These are phyloP conservation scores for Hafferia zeledoni DNA, from an alignment of 2,797 vertebrate genomes.

Conservation along the genomic window DNA sequence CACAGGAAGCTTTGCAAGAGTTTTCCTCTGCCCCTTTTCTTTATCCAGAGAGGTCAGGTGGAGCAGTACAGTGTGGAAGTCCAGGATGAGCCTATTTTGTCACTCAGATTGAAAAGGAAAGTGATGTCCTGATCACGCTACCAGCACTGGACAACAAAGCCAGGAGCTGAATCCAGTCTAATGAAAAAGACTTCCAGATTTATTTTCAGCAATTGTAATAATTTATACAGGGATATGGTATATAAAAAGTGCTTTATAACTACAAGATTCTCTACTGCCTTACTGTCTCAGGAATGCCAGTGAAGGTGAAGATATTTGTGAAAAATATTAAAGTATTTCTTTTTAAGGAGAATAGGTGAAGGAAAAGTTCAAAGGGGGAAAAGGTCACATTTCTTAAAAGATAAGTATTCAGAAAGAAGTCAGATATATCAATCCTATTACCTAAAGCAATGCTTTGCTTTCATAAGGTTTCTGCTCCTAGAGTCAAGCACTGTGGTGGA, in stretches of 20 bases:
- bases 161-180: background rate
- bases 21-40: background rate
- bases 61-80: background rate
- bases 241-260: background rate
- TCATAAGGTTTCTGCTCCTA: background rate
- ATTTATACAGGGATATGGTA: background rate
- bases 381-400: background rate
- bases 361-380: background rate
- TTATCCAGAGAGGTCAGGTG: background rate
- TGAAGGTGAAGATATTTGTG: background rate
- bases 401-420: background rate
- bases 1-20: background rate
- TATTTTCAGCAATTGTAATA: background rate
- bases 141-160: background rate
- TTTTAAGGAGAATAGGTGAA: background rate
- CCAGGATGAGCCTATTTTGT: background rate
- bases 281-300: background rate
- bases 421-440: background rate
- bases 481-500: background rate
- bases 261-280: background rate
- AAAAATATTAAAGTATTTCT: background rate
- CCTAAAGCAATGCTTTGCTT: background rate
- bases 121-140: background rate
- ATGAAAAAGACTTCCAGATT: background rate
- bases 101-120: background rate